Conservation (phyloP, 2,113 vertebrate species). For the Atlantisia rogersi region DNA sequence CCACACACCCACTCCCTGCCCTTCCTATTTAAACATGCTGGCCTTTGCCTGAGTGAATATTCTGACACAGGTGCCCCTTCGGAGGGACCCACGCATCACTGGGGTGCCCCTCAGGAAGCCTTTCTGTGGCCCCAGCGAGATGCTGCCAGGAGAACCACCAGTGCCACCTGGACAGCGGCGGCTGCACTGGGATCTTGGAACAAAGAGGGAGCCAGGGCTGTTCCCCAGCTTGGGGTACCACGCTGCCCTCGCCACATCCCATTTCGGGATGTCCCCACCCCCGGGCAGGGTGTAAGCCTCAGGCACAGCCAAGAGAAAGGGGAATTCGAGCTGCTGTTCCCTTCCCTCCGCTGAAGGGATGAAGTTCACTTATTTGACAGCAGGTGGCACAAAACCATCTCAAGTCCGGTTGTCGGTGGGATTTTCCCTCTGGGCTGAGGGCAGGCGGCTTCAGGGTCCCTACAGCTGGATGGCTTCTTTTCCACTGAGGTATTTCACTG, state of each 20-base stretch:
- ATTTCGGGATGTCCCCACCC: background rate
- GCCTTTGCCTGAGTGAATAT: background rate
- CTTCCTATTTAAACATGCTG: background rate
- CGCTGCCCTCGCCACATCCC: background rate
- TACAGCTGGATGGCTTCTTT: background rate
- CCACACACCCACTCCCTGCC: background rate
- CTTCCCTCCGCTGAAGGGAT: background rate
- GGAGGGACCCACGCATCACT: fast-evolving
- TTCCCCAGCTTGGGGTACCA: background rate
- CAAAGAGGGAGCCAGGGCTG: background rate
- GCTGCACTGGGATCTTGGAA: background rate
- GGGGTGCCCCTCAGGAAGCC: background rate
- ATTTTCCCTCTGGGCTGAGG: background rate
- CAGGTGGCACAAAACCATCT: slow-evolving; percentile 46
- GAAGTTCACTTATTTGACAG: slow-evolving; percentile 14
- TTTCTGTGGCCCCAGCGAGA: background rate
- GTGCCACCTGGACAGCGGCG: fast-evolving
- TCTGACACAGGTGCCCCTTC: too few relatives aligned
- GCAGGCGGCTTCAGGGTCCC: background rate
- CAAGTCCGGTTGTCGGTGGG: fast-evolving
- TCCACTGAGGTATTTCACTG: background rate
- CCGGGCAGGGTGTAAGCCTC: background rate
- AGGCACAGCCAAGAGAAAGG: background rate
- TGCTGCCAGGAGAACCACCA: fast-evolving
- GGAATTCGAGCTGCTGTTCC: fast-evolving